Conservation (phyloP, 2,888 invertebrate species). For the Mongoloraphidia duomilia region DNA sequence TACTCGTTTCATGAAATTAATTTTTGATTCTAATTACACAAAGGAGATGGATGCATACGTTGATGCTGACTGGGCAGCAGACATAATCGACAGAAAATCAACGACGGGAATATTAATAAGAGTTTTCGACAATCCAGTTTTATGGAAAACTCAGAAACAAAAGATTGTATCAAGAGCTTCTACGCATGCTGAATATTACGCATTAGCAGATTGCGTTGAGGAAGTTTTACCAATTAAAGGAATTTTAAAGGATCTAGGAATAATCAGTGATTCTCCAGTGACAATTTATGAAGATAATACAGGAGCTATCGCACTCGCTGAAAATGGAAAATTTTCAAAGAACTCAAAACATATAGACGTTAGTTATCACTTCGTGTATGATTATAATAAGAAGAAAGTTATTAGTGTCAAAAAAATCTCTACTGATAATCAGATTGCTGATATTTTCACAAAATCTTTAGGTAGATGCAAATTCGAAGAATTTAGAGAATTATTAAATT, state of each 20-base stretch:
- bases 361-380: slow-evolving; percentile 1
- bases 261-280: neutral
- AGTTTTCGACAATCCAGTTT: slow-evolving; percentile 6
- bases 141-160: slow-evolving; percentile 9
- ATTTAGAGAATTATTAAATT: too few species aligned
- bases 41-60: slow-evolving; percentile 3
- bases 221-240: neutral
- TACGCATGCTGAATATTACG: slow-evolving; percentile 9
- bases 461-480: too few species aligned
- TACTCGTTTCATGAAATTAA: neutral
- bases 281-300: slow-evolving; percentile 1
- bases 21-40: neutral
- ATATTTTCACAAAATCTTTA: too few species aligned
- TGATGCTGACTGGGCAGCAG: slow-evolving; percentile 9
- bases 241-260: neutral
- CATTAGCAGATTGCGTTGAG: neutral
- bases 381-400: neutral
- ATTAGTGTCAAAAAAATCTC: neutral
- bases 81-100: slow-evolving; percentile 7
- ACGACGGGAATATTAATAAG: slow-evolving; percentile 6
- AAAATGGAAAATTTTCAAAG: neutral
- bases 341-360: slow-evolving; percentile 1
- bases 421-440: too few species aligned
- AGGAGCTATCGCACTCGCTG: slow-evolving; percentile 1
- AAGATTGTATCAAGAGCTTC: slow-evolving; percentile 10